Conservation (phyloP, 2,888 invertebrate genomes). For the Scaptomyza flava region DNA sequence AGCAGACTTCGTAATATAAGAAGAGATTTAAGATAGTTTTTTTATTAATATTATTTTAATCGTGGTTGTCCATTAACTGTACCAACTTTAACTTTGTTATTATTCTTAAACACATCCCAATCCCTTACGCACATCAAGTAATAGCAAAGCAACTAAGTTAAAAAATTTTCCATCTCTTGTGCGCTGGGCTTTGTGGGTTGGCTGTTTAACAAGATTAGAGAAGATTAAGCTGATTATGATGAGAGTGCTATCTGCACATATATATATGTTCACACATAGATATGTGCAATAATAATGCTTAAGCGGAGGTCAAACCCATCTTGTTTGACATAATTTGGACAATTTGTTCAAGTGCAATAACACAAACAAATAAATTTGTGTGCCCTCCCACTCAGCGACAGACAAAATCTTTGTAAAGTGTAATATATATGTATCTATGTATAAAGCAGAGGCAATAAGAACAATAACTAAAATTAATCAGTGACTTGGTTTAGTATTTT, state of each 20-base stretch:
- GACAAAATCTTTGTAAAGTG: not conserved
- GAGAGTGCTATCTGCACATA: constrained; percentile 2
- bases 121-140: not conserved
- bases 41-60: no score
- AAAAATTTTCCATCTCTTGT: constrained; percentile 33
- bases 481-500: constrained; percentile 21
- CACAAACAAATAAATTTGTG: constrained; percentile 24
- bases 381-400: not conserved
- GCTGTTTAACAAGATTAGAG: constrained; percentile 17
- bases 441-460: constrained; percentile 9
- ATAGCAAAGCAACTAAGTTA: constrained; percentile 10
- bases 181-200: constrained; percentile 18
- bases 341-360: constrained; percentile 38
- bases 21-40: no score
- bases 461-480: constrained; percentile 35
- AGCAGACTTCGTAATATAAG: no score
- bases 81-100: no score
- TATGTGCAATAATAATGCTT: constrained; percentile 15
- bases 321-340: constrained; percentile 31
- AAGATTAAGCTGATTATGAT: constrained; percentile 58
- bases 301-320: constrained; percentile 31
- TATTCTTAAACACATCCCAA: not conserved
- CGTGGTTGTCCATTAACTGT: no score
- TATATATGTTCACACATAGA: not conserved
- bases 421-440: not conserved